Evolutionary conservation across 2,888 invertebrate genomes (phyloP).

Genomic region (Hemaris fuciformis): DNA sequence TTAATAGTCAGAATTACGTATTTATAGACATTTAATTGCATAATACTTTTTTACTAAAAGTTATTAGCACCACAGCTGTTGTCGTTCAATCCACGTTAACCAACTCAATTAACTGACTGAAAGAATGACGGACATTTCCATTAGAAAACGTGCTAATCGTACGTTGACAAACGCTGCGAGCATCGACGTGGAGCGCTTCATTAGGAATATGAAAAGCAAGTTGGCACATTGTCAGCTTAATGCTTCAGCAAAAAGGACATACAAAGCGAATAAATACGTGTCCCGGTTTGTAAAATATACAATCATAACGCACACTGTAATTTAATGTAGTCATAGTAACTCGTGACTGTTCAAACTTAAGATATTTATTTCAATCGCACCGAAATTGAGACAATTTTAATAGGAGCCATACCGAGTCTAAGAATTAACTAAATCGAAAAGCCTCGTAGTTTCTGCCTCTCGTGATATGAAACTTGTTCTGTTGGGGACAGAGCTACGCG

Average conservation of each 20-base stretch:
- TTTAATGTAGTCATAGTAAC: background rate
- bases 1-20: too few species aligned
- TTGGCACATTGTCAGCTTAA: background rate
- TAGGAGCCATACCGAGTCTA: too few species aligned
- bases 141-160: slow-evolving; percentile 40
- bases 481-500: too few species aligned
- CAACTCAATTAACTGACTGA: slow-evolving; percentile 40
- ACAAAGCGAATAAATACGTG: background rate
- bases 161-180: slow-evolving; percentile 22
- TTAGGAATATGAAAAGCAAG: background rate
- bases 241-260: background rate
- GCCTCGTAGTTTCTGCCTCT: too few species aligned
- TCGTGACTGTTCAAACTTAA: background rate
- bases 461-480: too few species aligned
- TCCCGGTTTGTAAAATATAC: background rate
- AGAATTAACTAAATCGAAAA: too few species aligned
- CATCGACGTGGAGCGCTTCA: slow-evolving; percentile 16
- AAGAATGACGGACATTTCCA: slow-evolving; percentile 35
- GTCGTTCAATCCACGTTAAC: background rate
- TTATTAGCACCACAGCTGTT: background rate
- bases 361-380: too few species aligned
- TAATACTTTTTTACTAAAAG: background rate
- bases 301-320: background rate
- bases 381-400: too few species aligned
- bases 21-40: background rate